Evolutionary conservation across 2,888 invertebrate genomes (phyloP), one percentile per base, ranked within the genome.

Genomic region (Pterostichus niger): DNA sequence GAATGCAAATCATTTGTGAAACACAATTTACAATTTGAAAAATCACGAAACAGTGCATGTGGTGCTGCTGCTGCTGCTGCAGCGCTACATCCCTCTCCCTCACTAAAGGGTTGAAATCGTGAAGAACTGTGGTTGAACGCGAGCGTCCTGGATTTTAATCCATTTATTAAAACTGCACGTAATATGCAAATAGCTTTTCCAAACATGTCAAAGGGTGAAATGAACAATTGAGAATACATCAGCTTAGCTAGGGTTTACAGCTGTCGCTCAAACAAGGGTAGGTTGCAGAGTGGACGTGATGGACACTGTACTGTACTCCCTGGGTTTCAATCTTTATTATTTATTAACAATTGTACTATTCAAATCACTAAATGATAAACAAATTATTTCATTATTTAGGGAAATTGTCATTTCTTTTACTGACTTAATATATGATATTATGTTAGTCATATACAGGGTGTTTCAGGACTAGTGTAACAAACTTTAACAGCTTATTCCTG

Each of bases 131-230:
- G 54, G 54, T 54, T 54, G 15, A 61, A 24, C 17, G 61, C 31
- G n/a, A n/a, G n/a, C 6, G 9, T 24, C 59, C 59, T 11, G 59
- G 59, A 80, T 80, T 80, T 64, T 80, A 80, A 80, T 80, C 80
- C 80, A 80, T 80, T 80, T 80, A 80, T 80, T 80, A 80, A 80
- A 80, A 80, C 80, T 77, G 71, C 80, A 54, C 68, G 77, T 77
- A 77, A 77, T 71, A 80, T 80, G 80, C 80, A 80, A 80, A 80
- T 80, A 59, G 11, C 77, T 10, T 56, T 56, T 77, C 77, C 77
- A 77, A 77, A 77, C 77, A 77, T 77, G 77, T 77, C 59, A 77
- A 77, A 77, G 77, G 77, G 77, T 77, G 77, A 77, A 56, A 77
- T 59, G 77, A 77, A 77, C 77, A 77, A 77, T 77, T 59, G 77